Conservation (phyloP, 2,888 invertebrate genomes). For the Bellardia pandia region DNA sequence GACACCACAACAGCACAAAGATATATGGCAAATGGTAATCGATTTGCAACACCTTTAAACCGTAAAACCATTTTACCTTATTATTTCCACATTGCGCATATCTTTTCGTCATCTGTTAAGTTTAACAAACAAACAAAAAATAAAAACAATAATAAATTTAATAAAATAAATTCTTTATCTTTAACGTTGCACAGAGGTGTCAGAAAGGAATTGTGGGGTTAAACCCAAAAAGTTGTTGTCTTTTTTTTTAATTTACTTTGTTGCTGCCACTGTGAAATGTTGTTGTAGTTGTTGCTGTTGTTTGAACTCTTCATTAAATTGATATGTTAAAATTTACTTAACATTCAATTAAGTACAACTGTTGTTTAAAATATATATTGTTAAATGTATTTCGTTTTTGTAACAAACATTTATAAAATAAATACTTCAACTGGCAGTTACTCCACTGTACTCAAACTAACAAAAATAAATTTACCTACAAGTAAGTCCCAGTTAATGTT, state of each 20-base stretch:
- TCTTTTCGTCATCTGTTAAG: neutral
- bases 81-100: neutral
- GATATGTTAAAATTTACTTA: slow-evolving; percentile 55
- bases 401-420: slow-evolving; percentile 4
- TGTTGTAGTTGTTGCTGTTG: neutral
- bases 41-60: neutral
- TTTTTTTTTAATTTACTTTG: neutral
- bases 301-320: slow-evolving; percentile 57
- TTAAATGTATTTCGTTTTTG: neutral
- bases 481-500: neutral
- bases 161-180: slow-evolving; percentile 15
- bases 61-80: neutral
- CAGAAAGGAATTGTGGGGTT: slow-evolving; percentile 43
- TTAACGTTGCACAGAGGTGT: slow-evolving; percentile 36
- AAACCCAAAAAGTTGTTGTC: slow-evolving; percentile 51
- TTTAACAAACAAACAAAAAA: neutral
- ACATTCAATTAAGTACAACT: slow-evolving; percentile 62
- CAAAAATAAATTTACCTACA: neutral
- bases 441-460: neutral
- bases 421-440: slow-evolving; percentile 36
- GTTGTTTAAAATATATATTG: slow-evolving; percentile 1
- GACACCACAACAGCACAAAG: too few relatives aligned
- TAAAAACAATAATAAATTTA: neutral
- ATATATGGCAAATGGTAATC: neutral
- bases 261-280: neutral